Base-by-base conservation (phyloP, 2,888 invertebrate genomes). In the Diarsia dahlii region DNA sequence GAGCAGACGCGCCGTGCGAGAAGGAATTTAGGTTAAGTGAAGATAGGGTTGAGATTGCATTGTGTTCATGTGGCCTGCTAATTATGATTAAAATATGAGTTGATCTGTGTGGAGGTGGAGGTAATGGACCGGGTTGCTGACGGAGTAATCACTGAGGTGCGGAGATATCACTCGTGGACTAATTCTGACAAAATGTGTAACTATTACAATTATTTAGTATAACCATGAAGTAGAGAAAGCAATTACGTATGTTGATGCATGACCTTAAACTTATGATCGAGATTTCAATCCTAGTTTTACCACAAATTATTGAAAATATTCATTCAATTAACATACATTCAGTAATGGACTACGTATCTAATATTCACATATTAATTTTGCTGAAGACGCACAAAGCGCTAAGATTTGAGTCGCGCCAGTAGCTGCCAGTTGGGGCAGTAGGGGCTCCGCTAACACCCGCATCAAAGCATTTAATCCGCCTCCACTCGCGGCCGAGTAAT, bases 391-490 rank as follows among this genome's bases (percentile, higher is more conserved):
- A 70, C 63, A 68, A 72, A 79, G 45, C 67, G 67, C 67, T 75
- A 69, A 76, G 69, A 78, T 58, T 76, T 65, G 65, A 62, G 48
- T n/a, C n/a, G 64, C 64, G 60, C 10, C 13, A 54, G 78, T 70
- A 62, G 20, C 23, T 8, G 45, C 20, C n/a, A 28, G 28, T 28
- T 28, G 28, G 28, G 28, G 28, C 60, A 20, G 77, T 54, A 66
- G 74, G 71, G 72, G 81, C 78, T 62, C 54, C 34, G 34, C 77
- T 65, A 73, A 75, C 78, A 85, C 80, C 80, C 88, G 89, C 84
- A 76, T 87, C 88, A 87, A 88, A 89, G 90, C 90, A 89, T 90
- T 89, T 90, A 91, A 90, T 88, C 88, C 88, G 73, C 73, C 78
- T 73, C 82, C 79, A 79, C 83, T 84, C 84, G 86, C 84, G 80